A percentile compares a stretch with the other conserved stretches of the same genome.
phyloP scores from a whole-genome alignment of 2,888 invertebrate genomes.

The Sarcophaga rosellei region DNA sequence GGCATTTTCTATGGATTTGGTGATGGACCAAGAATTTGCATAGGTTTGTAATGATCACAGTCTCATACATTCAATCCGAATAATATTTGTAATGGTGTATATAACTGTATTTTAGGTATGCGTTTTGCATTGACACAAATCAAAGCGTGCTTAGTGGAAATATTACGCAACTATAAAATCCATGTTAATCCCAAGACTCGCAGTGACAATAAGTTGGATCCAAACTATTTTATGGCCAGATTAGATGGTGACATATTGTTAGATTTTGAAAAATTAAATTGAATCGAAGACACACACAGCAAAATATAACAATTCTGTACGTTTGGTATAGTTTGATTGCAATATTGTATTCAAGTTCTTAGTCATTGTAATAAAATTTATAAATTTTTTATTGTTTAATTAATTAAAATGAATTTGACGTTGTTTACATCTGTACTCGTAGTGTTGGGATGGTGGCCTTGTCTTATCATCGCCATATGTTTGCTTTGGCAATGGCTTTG shows the following conservation, averaged over 20 bases:
- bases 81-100: neutral
- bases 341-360: neutral
- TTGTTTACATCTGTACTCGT: neutral
- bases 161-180: conserved; percentile 77
- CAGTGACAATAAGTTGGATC: conserved; percentile 76
- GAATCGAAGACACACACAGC: neutral
- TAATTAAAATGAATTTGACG: neutral
- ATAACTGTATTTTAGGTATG: conserved; percentile 73
- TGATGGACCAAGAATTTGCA: conserved; percentile 79
- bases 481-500: neutral
- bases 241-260: conserved; percentile 76
- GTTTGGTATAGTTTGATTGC: neutral
- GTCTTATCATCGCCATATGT: neutral
- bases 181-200: conserved; percentile 76
- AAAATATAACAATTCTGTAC: too few species aligned
- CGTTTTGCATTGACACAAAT: conserved; percentile 78
- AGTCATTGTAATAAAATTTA: neutral
- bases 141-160: conserved; percentile 77
- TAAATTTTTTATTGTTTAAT: neutral
- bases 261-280: conserved; percentile 72
- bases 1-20: conserved; percentile 77
- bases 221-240: conserved; percentile 70
- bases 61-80: neutral
- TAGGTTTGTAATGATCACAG: conserved; percentile 71
- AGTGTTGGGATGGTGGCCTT: neutral